Evolutionary conservation across 1,140 invertebrate species (phyloP).

Genomic region (Drosophila ogumai): DNA sequence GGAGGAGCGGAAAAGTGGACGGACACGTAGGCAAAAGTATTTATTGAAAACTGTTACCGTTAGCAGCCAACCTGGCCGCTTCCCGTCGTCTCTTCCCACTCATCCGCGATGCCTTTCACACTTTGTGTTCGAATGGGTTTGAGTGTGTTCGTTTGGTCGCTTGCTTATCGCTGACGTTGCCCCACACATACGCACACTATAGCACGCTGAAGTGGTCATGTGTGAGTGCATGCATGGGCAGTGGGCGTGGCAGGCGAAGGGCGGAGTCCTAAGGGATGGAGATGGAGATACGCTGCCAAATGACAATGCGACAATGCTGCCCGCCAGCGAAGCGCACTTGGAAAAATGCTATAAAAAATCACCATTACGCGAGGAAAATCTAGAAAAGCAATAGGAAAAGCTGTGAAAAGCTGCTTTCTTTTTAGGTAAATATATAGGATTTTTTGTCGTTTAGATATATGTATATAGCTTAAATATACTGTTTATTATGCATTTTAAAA

Average conservation of each 20-base stretch:
- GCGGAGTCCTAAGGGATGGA: not conserved
- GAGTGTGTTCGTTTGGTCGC: slow-evolving; percentile 47
- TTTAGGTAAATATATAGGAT: not conserved
- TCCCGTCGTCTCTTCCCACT: not conserved
- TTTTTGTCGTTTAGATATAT: not conserved
- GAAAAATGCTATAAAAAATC: slow-evolving; percentile 36
- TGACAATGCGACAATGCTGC: slow-evolving; percentile 74
- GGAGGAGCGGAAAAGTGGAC: slow-evolving; percentile 26
- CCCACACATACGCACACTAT: slow-evolving; percentile 3
- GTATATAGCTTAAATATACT: no score
- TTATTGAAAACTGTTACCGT: slow-evolving; percentile 82
- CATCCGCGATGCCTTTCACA: slow-evolving; percentile 55
- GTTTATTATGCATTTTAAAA: not conserved
- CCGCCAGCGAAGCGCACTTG: slow-evolving; percentile 36
- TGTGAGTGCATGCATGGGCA: slow-evolving; percentile 29
- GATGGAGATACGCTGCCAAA: slow-evolving; percentile 53
- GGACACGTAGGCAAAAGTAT: slow-evolving; percentile 68
- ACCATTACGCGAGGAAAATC: slow-evolving; percentile 15
- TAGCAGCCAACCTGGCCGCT: slow-evolving; percentile 65
- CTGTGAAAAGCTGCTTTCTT: not conserved
- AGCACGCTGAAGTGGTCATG: slow-evolving; percentile 7
- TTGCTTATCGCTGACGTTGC: slow-evolving; percentile 59
- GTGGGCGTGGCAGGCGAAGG: slow-evolving; percentile 15
- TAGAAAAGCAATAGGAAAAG: slow-evolving; percentile 14
- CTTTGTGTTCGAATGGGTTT: slow-evolving; percentile 44